A percentile compares a stretch with the other conserved stretches of the same genome.
Evolutionary conservation across 2,113 vertebrate genomes (phyloP).

Genomic region (Malurus alboscapulatus): DNA sequence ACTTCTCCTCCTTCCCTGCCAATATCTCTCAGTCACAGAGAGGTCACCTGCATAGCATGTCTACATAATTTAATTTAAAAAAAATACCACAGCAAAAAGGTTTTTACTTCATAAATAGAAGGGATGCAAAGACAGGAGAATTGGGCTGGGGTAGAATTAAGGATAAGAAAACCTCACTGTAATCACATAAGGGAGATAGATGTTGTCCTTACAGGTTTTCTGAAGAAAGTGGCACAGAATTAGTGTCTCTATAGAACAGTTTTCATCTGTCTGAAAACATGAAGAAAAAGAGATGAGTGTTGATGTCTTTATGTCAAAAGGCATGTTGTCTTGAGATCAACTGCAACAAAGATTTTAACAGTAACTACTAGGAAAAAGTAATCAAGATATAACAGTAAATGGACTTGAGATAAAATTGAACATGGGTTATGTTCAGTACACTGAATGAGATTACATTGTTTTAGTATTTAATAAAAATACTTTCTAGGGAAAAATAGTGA

Average conservation of each 20-base stretch:
- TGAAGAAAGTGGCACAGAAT: not conserved
- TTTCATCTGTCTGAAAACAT: not conserved
- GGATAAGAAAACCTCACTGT: not conserved
- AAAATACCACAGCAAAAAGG: not conserved
- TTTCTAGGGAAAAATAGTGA: not conserved
- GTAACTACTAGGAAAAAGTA: not conserved
- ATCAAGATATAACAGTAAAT: not conserved
- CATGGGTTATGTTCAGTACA: not conserved
- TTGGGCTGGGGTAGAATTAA: not conserved
- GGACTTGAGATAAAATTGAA: not conserved
- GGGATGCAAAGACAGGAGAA: not conserved
- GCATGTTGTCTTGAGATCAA: not conserved
- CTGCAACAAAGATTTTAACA: not conserved
- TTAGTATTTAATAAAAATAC: not conserved
- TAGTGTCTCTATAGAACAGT: not conserved
- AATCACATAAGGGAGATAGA: not conserved
- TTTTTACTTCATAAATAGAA: not conserved
- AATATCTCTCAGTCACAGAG: not conserved
- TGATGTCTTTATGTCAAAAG: not conserved
- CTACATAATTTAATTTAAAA: conserved; percentile 8
- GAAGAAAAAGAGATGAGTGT: not conserved
- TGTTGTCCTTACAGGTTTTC: not conserved
- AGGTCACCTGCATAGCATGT: not conserved
- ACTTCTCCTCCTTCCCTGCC: not conserved
- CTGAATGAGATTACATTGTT: not conserved